Conservation (phyloP, 1,140 invertebrate genomes). For the Cataglyphis hispanica region DNA sequence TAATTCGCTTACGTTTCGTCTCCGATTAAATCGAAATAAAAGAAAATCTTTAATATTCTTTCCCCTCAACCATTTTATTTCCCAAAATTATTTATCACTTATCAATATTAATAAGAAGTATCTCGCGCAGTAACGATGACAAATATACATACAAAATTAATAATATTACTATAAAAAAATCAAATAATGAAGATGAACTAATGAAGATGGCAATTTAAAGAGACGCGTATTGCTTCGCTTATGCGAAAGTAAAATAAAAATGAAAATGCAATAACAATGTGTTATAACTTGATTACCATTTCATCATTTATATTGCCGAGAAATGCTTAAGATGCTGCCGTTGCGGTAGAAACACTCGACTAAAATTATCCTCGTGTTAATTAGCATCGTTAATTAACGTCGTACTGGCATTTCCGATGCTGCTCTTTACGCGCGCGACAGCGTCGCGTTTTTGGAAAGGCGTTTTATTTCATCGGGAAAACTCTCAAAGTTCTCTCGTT, state of each 20-base stretch:
- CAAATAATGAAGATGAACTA: neutral
- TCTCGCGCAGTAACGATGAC: neutral
- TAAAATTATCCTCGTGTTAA: constrained; percentile 43
- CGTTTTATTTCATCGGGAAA: constrained; percentile 11
- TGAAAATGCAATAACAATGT: constrained; percentile 14
- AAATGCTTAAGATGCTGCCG: neutral
- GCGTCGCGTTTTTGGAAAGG: constrained; percentile 52
- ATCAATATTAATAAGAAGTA: neutral
- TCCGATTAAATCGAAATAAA: constrained; percentile 72
- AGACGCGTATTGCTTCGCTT: neutral
- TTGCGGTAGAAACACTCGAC: constrained; percentile 3
- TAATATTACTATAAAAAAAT: neutral
- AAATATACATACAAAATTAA: neutral
- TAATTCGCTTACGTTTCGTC: constrained; percentile 68
- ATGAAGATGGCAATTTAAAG: neutral
- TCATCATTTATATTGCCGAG: neutral
- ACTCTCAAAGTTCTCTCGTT: constrained; percentile 69
- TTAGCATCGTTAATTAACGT: constrained; percentile 32
- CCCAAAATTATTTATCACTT: neutral
- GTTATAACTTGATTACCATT: constrained; percentile 21
- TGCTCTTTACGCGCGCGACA: constrained; percentile 36
- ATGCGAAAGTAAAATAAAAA: neutral
- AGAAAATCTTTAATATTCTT: constrained; percentile 38
- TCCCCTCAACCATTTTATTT: neutral
- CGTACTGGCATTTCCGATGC: neutral